Evolutionary conservation across 2,797 vertebrate genomes (phyloP).

Genomic region (Chelonia mydas): DNA sequence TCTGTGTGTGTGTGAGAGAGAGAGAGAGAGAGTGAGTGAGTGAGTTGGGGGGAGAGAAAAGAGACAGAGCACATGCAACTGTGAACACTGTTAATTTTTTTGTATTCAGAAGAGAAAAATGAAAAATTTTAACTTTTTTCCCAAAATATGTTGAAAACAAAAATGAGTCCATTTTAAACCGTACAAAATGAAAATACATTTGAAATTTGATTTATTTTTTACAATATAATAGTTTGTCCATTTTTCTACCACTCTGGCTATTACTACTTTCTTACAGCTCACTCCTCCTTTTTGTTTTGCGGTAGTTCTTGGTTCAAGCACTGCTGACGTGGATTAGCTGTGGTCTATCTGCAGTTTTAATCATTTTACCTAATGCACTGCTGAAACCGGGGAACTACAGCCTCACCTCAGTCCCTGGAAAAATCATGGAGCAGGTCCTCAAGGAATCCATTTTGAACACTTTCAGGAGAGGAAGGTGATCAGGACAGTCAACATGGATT

Average conservation of each 20-base stretch:
- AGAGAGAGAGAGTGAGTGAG: not conserved
- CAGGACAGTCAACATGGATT: no score
- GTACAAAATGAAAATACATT: not conserved
- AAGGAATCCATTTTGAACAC: no score
- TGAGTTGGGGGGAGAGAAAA: not conserved
- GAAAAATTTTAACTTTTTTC: not conserved
- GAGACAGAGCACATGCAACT: not conserved
- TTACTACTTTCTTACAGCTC: not conserved
- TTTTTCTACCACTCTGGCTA: no score
- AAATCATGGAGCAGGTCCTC: no score
- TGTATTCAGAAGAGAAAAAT: fast-evolving
- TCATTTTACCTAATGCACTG: not conserved
- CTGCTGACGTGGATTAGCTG: not conserved
- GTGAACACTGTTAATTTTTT: not conserved
- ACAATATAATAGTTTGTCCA: no score
- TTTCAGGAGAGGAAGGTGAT: no score
- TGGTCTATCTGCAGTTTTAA: not conserved
- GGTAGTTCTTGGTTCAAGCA: not conserved
- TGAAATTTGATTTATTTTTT: not conserved
- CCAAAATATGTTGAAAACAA: not conserved
- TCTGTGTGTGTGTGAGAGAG: not conserved
- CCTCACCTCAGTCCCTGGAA: no score
- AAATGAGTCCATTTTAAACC: not conserved
- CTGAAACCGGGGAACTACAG: no score
- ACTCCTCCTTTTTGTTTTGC: no score